phyloP scores from a whole-genome alignment of 2,797 vertebrate species.

The Neosalanx taihuensis region DNA sequence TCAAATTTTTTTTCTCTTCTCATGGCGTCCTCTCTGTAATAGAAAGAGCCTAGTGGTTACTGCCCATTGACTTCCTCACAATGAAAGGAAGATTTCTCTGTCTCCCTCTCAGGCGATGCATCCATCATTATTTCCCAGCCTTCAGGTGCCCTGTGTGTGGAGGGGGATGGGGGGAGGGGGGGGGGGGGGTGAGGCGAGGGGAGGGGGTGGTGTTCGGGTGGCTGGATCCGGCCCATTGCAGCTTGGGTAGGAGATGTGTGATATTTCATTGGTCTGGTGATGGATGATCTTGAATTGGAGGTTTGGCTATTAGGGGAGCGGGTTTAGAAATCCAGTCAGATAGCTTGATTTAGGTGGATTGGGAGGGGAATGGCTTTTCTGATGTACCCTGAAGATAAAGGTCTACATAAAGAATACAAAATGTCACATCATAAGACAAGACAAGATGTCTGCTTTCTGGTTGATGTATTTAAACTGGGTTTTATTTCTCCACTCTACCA shows the following conservation, averaged over 20 bases:
- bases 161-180: neutral
- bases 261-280: slow-evolving; percentile 17
- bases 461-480: too few relatives aligned
- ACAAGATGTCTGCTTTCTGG: too few relatives aligned
- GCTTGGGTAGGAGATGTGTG: slow-evolving; percentile 10
- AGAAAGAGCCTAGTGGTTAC: slow-evolving; percentile 29
- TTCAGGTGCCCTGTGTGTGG: slow-evolving; percentile 30
- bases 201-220: neutral
- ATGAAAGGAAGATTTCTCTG: slow-evolving; percentile 40
- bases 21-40: neutral
- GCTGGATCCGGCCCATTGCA: neutral
- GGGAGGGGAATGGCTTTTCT: neutral
- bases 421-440: too few relatives aligned
- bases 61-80: slow-evolving; percentile 44
- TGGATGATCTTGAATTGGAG: slow-evolving; percentile 13
- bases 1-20: neutral
- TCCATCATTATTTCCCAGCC: slow-evolving; percentile 46
- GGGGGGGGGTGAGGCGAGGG: neutral
- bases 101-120: slow-evolving; percentile 33
- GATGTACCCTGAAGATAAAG: neutral
- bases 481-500: too few relatives aligned
- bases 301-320: neutral
- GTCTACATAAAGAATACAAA: too few relatives aligned
- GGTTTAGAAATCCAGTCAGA: neutral
- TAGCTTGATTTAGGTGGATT: slow-evolving; percentile 11